phyloP scores from a whole-genome alignment of 2,113 vertebrate species.

The Crotalus helleri region DNA sequence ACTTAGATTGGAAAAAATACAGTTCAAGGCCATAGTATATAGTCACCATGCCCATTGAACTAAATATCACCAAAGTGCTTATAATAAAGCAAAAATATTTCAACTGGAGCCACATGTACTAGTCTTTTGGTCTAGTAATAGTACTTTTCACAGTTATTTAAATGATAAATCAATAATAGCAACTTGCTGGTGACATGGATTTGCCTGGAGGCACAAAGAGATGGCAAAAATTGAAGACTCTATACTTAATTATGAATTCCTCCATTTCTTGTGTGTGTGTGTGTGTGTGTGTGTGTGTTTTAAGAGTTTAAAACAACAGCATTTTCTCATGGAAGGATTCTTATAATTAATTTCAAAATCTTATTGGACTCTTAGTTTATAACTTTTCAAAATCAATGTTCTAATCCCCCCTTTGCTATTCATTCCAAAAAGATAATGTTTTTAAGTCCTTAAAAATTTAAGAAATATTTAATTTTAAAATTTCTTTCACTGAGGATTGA shows the following conservation, averaged over 20 bases:
- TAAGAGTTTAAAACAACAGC: too few species aligned
- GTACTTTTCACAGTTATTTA: neutral
- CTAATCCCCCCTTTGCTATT: neutral
- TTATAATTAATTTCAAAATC: neutral
- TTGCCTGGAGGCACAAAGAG: neutral
- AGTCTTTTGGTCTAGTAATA: neutral
- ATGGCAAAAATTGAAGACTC: neutral
- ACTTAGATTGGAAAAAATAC: neutral
- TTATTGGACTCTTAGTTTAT: neutral
- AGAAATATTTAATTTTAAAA: neutral
- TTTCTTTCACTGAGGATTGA: neutral
- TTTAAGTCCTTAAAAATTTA: neutral
- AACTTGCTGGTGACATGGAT: neutral
- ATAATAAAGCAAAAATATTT: neutral
- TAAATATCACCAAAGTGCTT: neutral
- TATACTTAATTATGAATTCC: constrained; percentile 18
- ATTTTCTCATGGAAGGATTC: too few species aligned
- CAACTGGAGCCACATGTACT: neutral
- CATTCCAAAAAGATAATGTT: neutral
- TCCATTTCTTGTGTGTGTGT: constrained; percentile 13
- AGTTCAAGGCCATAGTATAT: neutral
- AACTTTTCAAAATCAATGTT: neutral
- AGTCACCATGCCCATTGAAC: neutral
- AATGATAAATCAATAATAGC: neutral
- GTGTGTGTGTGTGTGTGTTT: too few species aligned